These are phyloP conservation scores for Hemicordylus capensis DNA, from an alignment of 2,113 vertebrate genomes.

Conservation along the genomic window DNA sequence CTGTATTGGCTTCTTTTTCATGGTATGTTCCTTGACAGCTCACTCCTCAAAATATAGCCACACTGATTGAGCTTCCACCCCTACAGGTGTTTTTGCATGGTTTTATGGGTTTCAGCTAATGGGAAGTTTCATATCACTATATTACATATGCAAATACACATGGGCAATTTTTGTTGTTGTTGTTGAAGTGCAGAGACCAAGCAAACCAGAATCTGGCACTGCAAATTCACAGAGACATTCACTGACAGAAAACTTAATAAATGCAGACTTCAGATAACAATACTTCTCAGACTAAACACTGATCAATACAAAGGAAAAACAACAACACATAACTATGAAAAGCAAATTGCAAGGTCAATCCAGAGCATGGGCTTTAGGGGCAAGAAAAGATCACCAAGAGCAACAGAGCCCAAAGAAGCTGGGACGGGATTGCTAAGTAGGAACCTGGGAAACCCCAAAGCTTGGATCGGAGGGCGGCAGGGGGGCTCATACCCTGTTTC, in stretches of 20 bases:
- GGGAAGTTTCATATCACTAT: background rate
- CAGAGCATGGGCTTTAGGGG: too few species aligned
- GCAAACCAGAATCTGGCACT: too few species aligned
- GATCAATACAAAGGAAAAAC: background rate
- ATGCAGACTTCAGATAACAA: background rate
- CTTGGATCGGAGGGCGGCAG: too few species aligned
- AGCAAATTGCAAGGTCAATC: background rate
- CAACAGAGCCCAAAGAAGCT: background rate
- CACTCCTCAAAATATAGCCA: background rate
- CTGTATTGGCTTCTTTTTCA: background rate
- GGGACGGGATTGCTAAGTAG: background rate
- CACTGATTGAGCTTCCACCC: too few species aligned
- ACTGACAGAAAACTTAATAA: background rate
- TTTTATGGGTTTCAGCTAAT: background rate
- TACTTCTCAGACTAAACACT: background rate
- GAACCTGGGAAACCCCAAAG: too few species aligned
- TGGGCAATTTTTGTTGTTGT: too few species aligned
- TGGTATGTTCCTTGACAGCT: background rate
- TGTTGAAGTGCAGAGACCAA: too few species aligned
- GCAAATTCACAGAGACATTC: background rate
- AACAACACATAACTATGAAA: background rate
- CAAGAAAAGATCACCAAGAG: background rate
- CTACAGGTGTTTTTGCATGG: background rate
- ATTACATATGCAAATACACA: background rate
- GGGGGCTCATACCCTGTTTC: too few species aligned